Evolutionary conservation across 2,113 vertebrate genomes (phyloP).

Genomic region (Nibea coibor): DNA sequence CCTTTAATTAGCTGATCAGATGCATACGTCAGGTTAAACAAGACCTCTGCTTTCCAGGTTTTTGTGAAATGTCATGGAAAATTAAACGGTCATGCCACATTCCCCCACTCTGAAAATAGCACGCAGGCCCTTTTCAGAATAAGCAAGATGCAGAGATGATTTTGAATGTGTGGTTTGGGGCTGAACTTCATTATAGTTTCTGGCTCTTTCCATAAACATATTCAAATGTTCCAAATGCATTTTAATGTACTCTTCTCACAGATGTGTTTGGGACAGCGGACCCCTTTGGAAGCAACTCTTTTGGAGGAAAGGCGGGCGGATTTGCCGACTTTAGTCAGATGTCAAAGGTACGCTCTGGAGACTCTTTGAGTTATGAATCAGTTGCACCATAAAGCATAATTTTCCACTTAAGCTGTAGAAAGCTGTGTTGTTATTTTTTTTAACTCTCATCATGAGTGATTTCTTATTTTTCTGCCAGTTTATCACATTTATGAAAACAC

Average conservation of each 20-base stretch:
- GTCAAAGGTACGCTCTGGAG: conserved; percentile 90
- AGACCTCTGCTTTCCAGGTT: conserved; percentile 69
- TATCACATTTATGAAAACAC: conserved; percentile 43
- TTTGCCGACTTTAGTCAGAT: conserved; percentile 98
- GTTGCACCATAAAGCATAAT: conserved; percentile 56
- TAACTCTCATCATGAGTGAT: conserved; percentile 27
- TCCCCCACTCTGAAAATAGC: conserved; percentile 75
- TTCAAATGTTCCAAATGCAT: conserved; percentile 64
- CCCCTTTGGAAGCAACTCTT: conserved; percentile 88
- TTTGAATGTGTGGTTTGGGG: conserved; percentile 60
- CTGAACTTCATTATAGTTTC: conserved; percentile 60
- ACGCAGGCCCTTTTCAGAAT: conserved; percentile 56
- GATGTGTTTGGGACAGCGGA: conserved; percentile 91
- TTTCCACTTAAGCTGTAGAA: conserved; percentile 54
- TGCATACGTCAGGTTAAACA: conserved; percentile 78
- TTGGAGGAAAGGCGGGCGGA: conserved; percentile 86
- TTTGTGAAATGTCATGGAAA: conserved; percentile 80
- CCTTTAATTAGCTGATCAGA: conserved; percentile 79
- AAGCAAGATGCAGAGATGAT: conserved; percentile 60
- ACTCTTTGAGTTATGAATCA: conserved; percentile 53
- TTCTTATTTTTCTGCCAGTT: conserved; percentile 43
- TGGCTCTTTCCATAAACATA: conserved; percentile 61
- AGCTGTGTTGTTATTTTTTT: conserved; percentile 40
- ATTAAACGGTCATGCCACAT: conserved; percentile 72
- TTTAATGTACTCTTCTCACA: conserved; percentile 69